phyloP scores from a whole-genome alignment of 2,113 vertebrate genomes.

The Vireo altiloquus region DNA sequence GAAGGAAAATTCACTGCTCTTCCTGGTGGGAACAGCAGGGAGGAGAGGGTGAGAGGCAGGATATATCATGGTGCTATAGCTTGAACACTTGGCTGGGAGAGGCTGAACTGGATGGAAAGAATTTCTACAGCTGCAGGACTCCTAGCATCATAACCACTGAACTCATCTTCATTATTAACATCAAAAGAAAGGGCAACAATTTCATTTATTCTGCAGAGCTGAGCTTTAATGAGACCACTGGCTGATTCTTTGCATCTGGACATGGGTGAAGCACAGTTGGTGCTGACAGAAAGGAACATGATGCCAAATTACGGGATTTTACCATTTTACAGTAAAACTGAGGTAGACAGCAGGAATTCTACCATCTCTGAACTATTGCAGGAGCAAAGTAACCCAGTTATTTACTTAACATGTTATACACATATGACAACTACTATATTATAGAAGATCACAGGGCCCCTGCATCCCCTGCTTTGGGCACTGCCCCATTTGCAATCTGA shows the following conservation, averaged over 20 bases:
- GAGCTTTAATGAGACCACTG: neutral
- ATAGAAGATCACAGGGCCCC: accelerated
- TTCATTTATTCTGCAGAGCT: neutral
- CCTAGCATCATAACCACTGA: neutral
- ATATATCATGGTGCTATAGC: neutral
- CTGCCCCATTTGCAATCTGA: neutral
- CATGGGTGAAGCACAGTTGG: neutral
- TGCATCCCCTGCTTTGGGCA: neutral
- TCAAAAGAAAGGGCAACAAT: neutral
- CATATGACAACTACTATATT: neutral
- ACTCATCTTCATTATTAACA: neutral
- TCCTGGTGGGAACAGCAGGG: neutral
- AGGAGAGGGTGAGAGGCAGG: neutral
- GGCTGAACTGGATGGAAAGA: neutral
- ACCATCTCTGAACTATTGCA: neutral
- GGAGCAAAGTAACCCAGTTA: neutral
- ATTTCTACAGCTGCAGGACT: neutral
- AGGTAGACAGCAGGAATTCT: neutral
- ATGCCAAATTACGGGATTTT: neutral
- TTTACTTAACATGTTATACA: neutral
- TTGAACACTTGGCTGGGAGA: neutral
- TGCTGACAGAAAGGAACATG: neutral
- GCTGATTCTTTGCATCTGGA: constrained; percentile 15
- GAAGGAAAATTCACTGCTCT: neutral
- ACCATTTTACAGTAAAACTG: neutral